A percentile compares a stretch with the other conserved stretches of the same genome.
phyloP scores from a whole-genome alignment of 1,140 invertebrate genomes.

The Arion vulgaris region DNA sequence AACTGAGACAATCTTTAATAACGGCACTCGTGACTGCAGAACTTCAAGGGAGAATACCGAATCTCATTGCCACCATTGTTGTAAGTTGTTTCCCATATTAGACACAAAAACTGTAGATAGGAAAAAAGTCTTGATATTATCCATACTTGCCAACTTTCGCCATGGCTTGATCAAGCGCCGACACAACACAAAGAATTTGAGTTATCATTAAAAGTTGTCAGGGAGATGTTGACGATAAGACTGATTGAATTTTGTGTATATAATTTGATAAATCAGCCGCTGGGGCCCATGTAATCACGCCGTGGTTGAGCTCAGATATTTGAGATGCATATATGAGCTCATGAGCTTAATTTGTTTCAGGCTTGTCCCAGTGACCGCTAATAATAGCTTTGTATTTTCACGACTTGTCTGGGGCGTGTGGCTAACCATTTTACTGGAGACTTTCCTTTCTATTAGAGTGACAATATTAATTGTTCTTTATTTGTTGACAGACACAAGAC shows the following conservation, averaged over 20 bases:
- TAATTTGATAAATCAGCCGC: slow-evolving; percentile 2
- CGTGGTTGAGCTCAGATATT: not conserved
- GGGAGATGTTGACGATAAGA: slow-evolving; percentile 14
- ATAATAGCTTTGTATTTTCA: not conserved
- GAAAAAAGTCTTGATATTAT: not conserved
- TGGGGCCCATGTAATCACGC: not conserved
- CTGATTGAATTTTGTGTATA: slow-evolving; percentile 23
- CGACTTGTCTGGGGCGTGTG: not conserved
- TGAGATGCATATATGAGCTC: not conserved
- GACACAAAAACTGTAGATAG: slow-evolving; percentile 26
- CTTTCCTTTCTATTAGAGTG: too few relatives aligned
- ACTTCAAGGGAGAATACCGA: slow-evolving; percentile 17
- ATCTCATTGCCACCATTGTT: slow-evolving; percentile 8
- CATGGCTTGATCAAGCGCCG: slow-evolving; percentile 20
- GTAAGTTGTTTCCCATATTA: not conserved
- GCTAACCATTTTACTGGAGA: not conserved
- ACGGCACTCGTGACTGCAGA: not conserved
- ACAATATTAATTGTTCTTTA: too few relatives aligned
- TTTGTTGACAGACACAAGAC: too few relatives aligned
- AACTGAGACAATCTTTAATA: not conserved
- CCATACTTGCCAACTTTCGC: not conserved
- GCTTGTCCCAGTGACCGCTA: not conserved
- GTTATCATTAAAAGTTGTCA: slow-evolving; percentile 3
- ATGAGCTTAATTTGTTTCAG: not conserved
- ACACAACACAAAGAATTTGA: not conserved